Percentiles rank a stretch among this genome's conserved stretches.
These are phyloP conservation scores for Lasioglossum vierecki DNA, from an alignment of 2,888 invertebrate genomes.

Conservation along the genomic window DNA sequence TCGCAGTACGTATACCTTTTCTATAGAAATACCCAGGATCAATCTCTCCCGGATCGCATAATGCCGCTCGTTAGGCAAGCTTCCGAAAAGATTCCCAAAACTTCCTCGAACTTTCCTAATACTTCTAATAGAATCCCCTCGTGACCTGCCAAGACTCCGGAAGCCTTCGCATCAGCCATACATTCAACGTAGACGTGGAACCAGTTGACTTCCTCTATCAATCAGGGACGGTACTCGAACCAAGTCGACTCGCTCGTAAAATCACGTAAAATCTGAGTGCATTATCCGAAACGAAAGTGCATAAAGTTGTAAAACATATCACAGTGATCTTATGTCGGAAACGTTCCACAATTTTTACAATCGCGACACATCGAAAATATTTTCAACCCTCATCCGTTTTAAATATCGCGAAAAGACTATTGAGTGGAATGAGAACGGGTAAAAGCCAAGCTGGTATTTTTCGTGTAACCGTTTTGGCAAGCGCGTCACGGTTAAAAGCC, in stretches of 20 bases:
- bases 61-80: neutral
- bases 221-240: neutral
- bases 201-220: neutral
- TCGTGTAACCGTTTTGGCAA: neutral
- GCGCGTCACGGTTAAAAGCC: neutral
- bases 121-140: neutral
- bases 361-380: no score
- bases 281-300: no score
- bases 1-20: no score
- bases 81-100: neutral
- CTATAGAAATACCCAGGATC: neutral
- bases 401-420: neutral
- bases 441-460: neutral
- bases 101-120: neutral
- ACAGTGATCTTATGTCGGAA: no score
- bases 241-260: no score
- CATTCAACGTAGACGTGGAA: neutral
- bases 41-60: neutral
- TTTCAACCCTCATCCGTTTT: no score
- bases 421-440: neutral
- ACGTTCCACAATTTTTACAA: no score
- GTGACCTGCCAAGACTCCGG: constrained; percentile 1
- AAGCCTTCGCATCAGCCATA: neutral
- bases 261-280: no score
- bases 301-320: no score